phyloP scores from a whole-genome alignment of 1,140 invertebrate species.

The Scaptomyza hsui region DNA sequence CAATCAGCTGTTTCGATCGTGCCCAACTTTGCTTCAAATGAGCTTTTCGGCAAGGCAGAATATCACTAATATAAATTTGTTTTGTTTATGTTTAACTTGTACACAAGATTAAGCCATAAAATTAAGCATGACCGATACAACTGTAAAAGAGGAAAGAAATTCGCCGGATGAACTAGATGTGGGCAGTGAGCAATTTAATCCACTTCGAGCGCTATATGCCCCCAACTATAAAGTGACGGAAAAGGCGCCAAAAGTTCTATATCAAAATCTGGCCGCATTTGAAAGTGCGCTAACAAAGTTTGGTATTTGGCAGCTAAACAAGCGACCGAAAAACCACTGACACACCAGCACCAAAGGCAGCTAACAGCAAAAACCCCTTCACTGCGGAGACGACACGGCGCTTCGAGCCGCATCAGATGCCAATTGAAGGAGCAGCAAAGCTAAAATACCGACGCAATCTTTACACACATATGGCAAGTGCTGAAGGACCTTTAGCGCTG shows the following conservation, averaged over 20 bases:
- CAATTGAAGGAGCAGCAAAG: constrained; percentile 45
- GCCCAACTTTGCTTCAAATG: background rate
- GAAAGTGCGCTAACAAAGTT: constrained; percentile 67
- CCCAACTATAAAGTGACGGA: constrained; percentile 85
- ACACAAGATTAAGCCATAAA: constrained; percentile 20
- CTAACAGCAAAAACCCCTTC: background rate
- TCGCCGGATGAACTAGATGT: constrained; percentile 85
- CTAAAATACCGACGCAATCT: constrained; percentile 85
- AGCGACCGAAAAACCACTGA: constrained; percentile 39
- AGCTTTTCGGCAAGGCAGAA: background rate
- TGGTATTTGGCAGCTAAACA: constrained; percentile 67
- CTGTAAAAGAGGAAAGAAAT: background rate
- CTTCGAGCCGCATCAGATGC: constrained; percentile 71
- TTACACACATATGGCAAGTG: constrained; percentile 87
- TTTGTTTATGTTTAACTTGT: constrained; percentile 18
- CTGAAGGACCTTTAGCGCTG: constrained; percentile 87
- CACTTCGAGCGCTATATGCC: constrained; percentile 87
- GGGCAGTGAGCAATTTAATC: constrained; percentile 88
- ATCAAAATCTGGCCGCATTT: constrained; percentile 78
- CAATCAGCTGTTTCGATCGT: background rate
- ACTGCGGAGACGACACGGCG: constrained; percentile 33
- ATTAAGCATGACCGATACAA: background rate
- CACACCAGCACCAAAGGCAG: background rate
- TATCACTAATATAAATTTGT: background rate
- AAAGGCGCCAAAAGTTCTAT: constrained; percentile 64